Conservation (phyloP, 2,797 vertebrate genomes). For the Ficedula albicollis region DNA sequence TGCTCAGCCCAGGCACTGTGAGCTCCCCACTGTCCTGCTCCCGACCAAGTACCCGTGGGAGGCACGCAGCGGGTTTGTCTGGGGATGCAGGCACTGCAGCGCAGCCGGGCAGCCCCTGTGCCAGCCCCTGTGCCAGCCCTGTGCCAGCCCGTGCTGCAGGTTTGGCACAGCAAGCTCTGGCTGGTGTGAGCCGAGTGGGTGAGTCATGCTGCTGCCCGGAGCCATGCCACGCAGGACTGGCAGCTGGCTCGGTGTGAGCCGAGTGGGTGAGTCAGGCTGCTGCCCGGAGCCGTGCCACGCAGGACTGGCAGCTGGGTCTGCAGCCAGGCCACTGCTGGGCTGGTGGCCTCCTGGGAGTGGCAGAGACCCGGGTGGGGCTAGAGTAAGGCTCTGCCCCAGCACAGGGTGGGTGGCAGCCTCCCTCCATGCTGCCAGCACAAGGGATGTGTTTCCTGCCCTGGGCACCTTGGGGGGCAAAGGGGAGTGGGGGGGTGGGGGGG, state of each 20-base stretch:
- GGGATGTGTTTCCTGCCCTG: neutral
- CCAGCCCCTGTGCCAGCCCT: neutral
- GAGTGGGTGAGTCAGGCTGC: constrained; percentile 2
- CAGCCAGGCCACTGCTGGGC: neutral
- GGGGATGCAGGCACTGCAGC: neutral
- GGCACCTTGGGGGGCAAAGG: neutral
- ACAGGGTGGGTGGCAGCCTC: neutral
- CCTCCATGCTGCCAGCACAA: accelerated
- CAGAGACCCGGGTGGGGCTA: neutral
- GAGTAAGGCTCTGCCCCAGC: neutral
- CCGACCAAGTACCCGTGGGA: neutral
- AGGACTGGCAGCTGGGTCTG: neutral
- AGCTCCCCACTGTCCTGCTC: neutral
- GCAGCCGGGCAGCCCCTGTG: neutral
- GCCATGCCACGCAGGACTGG: neutral
- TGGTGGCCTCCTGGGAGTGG: neutral
- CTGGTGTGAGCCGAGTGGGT: neutral
- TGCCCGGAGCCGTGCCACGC: neutral
- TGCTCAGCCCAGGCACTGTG: neutral
- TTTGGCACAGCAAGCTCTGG: neutral
- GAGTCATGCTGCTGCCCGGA: neutral
- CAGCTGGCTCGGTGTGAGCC: neutral
- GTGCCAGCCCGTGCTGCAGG: neutral
- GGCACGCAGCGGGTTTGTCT: accelerated
- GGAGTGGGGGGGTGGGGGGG: accelerated